phyloP scores from a whole-genome alignment of 1,140 invertebrate species.

The Drosophila grimshawi region DNA sequence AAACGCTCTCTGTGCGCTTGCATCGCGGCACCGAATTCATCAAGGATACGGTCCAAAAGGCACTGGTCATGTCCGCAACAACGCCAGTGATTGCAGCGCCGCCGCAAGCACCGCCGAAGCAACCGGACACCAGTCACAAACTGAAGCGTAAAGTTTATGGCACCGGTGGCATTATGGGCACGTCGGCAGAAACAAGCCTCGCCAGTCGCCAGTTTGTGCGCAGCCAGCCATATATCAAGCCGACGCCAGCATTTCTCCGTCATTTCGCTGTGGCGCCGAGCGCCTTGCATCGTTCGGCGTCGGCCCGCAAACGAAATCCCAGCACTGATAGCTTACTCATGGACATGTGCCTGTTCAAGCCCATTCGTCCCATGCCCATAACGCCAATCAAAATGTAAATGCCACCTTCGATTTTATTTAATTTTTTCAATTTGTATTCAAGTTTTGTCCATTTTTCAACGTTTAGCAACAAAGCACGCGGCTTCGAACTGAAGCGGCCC shows the following conservation, averaged over 20 bases:
- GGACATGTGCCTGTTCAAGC: slow-evolving; percentile 87
- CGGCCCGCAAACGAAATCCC: slow-evolving; percentile 71
- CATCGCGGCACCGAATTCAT: slow-evolving; percentile 86
- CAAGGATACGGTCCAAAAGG: slow-evolving; percentile 85
- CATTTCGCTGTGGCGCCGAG: slow-evolving; percentile 66
- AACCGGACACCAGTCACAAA: slow-evolving; percentile 30
- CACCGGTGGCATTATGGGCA: slow-evolving; percentile 58
- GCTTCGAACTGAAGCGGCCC: slow-evolving; percentile 70
- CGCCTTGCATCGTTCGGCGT: slow-evolving; percentile 65
- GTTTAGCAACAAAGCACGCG: slow-evolving; percentile 68
- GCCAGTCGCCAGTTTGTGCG: slow-evolving; percentile 15
- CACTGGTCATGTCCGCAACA: slow-evolving; percentile 67
- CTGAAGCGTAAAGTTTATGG: slow-evolving; percentile 62
- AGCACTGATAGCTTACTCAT: slow-evolving; percentile 87
- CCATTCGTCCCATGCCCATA: slow-evolving; percentile 86
- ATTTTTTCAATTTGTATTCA: not conserved
- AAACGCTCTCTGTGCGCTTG: slow-evolving; percentile 79
- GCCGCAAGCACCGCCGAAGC: slow-evolving; percentile 1
- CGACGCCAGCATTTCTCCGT: slow-evolving; percentile 58
- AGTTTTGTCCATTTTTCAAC: not conserved
- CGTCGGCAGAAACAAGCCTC: not conserved
- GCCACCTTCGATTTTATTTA: not conserved
- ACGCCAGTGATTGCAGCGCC: slow-evolving; percentile 30
- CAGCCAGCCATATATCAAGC: slow-evolving; percentile 35
- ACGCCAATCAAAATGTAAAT: slow-evolving; percentile 81